phyloP scores from a whole-genome alignment of 2,888 invertebrate species.

The Cerceris rybyensis region DNA sequence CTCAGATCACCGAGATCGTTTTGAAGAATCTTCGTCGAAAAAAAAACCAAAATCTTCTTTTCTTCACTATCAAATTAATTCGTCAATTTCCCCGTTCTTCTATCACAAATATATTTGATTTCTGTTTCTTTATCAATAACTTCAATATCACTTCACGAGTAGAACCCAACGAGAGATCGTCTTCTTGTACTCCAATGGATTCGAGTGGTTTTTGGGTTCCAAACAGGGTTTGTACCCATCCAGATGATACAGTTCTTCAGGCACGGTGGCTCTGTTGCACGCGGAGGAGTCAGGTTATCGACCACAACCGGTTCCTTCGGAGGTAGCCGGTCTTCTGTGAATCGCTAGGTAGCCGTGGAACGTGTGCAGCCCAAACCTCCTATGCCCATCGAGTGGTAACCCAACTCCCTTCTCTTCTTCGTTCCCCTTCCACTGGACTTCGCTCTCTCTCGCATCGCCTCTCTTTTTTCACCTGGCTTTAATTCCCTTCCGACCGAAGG shows the following conservation, averaged over 20 bases:
- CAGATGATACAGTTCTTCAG: conserved; percentile 23
- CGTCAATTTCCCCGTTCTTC: not conserved
- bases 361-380: conserved; percentile 64
- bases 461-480: conserved; percentile 29
- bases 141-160: not conserved
- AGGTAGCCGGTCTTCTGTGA: conserved; percentile 76
- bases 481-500: conserved; percentile 31
- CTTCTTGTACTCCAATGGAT: not conserved
- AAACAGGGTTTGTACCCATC: conserved; percentile 7
- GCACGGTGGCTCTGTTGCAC: conserved; percentile 10
- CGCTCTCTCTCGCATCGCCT: conserved; percentile 13
- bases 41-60: not conserved
- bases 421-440: conserved; percentile 15
- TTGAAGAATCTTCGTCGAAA: not conserved
- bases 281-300: conserved; percentile 54
- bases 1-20: not conserved
- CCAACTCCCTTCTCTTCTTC: conserved; percentile 41
- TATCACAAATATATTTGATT: not conserved
- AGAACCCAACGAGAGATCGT: not conserved
- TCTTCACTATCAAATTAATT: not conserved
- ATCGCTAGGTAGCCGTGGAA: conserved; percentile 69
- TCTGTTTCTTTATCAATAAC: not conserved
- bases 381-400: conserved; percentile 55
- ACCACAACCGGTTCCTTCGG: conserved; percentile 74
- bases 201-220: not conserved